Percentiles rank a stretch among this genome's conserved stretches.
Conservation (phyloP, 2,113 vertebrate species). For the Hystrix brachyura region DNA sequence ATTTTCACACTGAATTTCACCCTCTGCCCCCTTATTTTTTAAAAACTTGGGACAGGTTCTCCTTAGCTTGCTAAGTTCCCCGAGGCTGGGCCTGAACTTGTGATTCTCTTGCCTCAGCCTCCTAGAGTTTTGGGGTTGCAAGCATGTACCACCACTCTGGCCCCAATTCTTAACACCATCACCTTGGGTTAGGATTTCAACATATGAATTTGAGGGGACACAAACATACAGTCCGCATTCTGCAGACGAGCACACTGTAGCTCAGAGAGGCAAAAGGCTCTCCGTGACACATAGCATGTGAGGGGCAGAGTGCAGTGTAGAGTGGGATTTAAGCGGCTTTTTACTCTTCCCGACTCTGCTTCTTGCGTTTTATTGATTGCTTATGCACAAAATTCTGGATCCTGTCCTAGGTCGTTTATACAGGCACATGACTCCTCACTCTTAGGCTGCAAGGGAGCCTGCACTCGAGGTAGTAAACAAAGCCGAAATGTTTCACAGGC, state of each 20-base stretch:
- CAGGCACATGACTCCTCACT: background rate
- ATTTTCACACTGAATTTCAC: background rate
- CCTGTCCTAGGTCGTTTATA: background rate
- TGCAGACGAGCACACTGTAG: background rate
- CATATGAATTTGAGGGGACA: background rate
- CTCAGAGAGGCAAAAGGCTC: background rate
- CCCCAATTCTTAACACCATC: background rate
- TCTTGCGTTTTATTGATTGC: background rate
- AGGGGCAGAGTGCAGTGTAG: background rate
- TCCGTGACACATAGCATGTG: background rate
- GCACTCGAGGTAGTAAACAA: conserved; percentile 47
- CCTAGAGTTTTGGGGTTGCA: background rate
- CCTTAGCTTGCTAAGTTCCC: background rate
- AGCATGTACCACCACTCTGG: background rate
- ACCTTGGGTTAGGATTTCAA: background rate
- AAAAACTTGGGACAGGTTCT: background rate
- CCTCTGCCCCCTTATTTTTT: background rate
- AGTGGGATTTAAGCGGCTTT: background rate
- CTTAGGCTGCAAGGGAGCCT: background rate
- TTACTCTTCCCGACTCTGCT: background rate
- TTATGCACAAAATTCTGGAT: background rate
- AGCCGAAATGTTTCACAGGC: conserved; percentile 31
- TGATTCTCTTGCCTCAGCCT: background rate
- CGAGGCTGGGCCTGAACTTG: background rate
- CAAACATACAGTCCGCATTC: background rate